Evolutionary conservation across 2,888 invertebrate genomes (phyloP).

Genomic region (Drosophila quinaria): DNA sequence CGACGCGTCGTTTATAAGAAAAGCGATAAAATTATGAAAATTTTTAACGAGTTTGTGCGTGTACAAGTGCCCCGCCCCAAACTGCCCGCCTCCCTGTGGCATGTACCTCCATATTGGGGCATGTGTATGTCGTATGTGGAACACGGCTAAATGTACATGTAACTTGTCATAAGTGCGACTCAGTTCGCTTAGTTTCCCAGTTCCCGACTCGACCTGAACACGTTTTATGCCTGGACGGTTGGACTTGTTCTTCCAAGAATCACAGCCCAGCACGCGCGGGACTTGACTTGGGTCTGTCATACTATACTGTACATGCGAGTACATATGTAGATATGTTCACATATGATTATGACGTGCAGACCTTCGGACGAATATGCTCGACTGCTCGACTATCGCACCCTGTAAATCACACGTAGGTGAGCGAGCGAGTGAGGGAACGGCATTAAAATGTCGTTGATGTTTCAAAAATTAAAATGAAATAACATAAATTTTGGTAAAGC

Average conservation of each 20-base stretch:
- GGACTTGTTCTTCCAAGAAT: constrained; percentile 72
- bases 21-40: constrained; percentile 82
- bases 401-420: constrained; percentile 66
- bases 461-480: constrained; percentile 64
- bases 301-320: constrained; percentile 6
- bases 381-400: constrained; percentile 43
- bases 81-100: background rate
- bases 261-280: constrained; percentile 73
- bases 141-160: constrained; percentile 68
- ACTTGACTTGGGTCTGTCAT: constrained; percentile 29
- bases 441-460: constrained; percentile 57
- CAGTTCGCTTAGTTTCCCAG: constrained; percentile 20
- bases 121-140: constrained; percentile 63
- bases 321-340: background rate
- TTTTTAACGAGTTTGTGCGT: constrained; percentile 53
- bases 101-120: constrained; percentile 39
- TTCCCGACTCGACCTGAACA: constrained; percentile 55
- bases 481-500: constrained; percentile 48
- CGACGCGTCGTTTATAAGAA: constrained; percentile 70
- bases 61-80: constrained; percentile 18
- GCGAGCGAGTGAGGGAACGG: background rate
- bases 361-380: constrained; percentile 3
- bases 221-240: constrained; percentile 59
- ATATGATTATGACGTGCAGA: constrained; percentile 57
- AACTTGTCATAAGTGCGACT: constrained; percentile 70